Percentiles rank a stretch among this genome's conserved stretches.
phyloP scores from a whole-genome alignment of 2,888 invertebrate species.

The Plagodis dolabraria region DNA sequence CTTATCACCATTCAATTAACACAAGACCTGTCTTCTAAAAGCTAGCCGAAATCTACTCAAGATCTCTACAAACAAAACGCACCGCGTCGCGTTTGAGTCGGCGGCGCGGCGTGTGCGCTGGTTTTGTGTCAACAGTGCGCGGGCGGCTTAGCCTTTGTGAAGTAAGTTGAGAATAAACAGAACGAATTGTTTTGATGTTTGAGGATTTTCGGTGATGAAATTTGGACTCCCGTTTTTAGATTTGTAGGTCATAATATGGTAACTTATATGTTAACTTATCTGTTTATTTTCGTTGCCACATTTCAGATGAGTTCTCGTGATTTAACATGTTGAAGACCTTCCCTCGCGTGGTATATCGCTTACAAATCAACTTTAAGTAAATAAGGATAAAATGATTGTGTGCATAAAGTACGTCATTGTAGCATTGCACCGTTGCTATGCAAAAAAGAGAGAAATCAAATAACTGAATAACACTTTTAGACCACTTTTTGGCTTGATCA shows the following conservation, averaged over 20 bases:
- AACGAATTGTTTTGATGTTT: conserved; percentile 28
- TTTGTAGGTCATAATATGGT: conserved; percentile 1
- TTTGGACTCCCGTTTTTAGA: conserved; percentile 27
- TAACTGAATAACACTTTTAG: too few species aligned
- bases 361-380: too few species aligned
- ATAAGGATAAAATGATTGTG: too few species aligned
- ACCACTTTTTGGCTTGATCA: too few species aligned
- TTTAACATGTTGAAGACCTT: too few species aligned
- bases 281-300: too few species aligned
- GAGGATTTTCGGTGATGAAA: conserved; percentile 29
- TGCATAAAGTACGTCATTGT: too few species aligned
- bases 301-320: too few species aligned
- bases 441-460: too few species aligned
- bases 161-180: conserved; percentile 17
- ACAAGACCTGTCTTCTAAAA: conserved; percentile 24
- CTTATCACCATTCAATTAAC: conserved; percentile 32
- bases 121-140: conserved; percentile 28
- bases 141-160: conserved; percentile 34
- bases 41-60: conserved; percentile 11
- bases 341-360: too few species aligned
- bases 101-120: conserved; percentile 20
- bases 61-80: conserved; percentile 32
- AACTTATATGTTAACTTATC: background rate
- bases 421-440: too few species aligned
- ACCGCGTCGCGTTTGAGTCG: conserved; percentile 3